These are phyloP conservation scores for Gadopsis marmoratus DNA, from an alignment of 2,797 vertebrate genomes.

Conservation along the genomic window DNA sequence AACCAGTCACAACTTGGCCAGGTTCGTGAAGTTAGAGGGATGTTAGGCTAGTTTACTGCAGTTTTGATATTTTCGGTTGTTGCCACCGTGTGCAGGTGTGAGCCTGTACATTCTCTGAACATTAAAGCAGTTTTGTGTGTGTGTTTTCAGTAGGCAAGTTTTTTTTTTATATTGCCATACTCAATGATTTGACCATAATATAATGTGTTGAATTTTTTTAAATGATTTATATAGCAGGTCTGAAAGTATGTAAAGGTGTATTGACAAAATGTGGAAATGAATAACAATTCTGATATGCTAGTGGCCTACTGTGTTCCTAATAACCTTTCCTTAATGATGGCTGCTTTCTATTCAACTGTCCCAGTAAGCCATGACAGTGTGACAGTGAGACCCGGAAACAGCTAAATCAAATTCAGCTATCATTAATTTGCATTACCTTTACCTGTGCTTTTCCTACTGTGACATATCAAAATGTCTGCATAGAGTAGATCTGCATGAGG, in stretches of 20 bases:
- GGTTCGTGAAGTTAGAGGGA: not conserved
- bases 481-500: not conserved
- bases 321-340: not conserved
- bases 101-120: not conserved
- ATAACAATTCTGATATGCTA: not conserved
- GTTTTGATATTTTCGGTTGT: not conserved
- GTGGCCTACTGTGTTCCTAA: not conserved
- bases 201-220: not conserved
- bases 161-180: not conserved
- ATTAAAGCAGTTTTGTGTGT: not conserved
- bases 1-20: not conserved
- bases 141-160: not conserved
- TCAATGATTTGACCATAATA: not conserved
- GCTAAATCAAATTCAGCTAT: not conserved
- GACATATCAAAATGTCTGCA: constrained; percentile 2
- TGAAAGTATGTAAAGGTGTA: not conserved
- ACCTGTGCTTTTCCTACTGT: not conserved
- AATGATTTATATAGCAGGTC: not conserved
- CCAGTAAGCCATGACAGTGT: not conserved
- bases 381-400: not conserved
- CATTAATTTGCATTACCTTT: not conserved
- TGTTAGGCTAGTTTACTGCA: too few relatives aligned
- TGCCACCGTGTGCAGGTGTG: not conserved
- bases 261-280: not conserved
- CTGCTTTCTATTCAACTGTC: not conserved